Evolutionary conservation across 1,140 invertebrate genomes (phyloP).

Genomic region (Tetraneura akinire): DNA sequence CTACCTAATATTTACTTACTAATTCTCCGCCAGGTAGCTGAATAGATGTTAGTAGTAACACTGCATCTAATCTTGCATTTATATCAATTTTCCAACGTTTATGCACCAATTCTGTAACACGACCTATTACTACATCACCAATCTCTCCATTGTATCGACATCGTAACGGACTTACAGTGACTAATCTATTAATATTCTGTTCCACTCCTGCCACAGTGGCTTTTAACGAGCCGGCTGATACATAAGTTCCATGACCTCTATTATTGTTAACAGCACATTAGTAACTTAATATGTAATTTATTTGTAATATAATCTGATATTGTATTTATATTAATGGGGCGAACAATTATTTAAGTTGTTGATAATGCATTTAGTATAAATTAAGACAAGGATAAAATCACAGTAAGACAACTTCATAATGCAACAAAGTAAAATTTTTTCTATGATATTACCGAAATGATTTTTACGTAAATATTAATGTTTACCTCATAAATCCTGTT

Average conservation of each 20-base stretch:
- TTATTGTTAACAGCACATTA: not conserved
- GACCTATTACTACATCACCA: conserved; percentile 94
- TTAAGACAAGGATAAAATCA: no score
- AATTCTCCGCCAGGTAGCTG: conserved; percentile 97
- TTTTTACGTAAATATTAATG: no score
- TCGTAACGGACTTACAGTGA: conserved; percentile 87
- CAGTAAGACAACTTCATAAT: no score
- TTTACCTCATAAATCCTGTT: conserved; percentile 78
- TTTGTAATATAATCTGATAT: no score
- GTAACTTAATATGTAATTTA: no score
- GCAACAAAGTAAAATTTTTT: no score
- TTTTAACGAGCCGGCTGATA: conserved; percentile 75
- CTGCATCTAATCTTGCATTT: conserved; percentile 85
- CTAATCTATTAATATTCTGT: conserved; percentile 92
- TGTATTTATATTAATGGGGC: no score
- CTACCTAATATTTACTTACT: conserved; percentile 60
- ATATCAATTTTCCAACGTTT: conserved; percentile 95
- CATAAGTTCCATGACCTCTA: conserved; percentile 96
- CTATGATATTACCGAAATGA: no score
- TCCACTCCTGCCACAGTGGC: conserved; percentile 92
- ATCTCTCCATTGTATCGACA: conserved; percentile 91
- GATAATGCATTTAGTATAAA: no score
- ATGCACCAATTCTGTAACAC: conserved; percentile 88
- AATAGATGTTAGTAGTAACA: conserved; percentile 87
- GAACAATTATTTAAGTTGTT: no score